Evolutionary conservation across 1,140 invertebrate genomes (phyloP).

Genomic region (Caerostris darwini): DNA sequence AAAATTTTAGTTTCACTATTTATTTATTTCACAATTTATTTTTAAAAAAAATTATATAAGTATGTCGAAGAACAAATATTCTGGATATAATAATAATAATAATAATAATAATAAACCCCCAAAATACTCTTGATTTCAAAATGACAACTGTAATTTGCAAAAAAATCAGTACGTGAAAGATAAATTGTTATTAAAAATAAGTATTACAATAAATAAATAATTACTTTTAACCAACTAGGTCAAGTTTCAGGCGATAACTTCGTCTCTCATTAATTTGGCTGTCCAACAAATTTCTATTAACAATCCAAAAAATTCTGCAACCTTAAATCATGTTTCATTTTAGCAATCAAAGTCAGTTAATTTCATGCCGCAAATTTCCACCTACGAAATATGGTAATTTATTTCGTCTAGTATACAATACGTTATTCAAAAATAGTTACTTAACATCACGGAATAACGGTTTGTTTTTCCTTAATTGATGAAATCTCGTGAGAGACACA

Average conservation of each 20-base stretch:
- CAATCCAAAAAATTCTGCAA: background rate
- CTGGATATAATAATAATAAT: no score
- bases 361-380: background rate
- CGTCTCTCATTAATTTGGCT: background rate
- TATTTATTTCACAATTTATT: no score
- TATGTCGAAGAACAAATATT: no score
- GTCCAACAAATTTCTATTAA: background rate
- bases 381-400: background rate
- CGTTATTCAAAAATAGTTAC: no score
- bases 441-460: background rate
- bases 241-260: constrained; percentile 5
- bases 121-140: no score
- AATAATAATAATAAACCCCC: no score
- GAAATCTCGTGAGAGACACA: background rate
- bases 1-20: no score
- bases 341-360: background rate
- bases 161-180: background rate
- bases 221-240: background rate
- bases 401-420: background rate
- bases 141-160: no score
- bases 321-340: background rate
- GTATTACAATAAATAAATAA: background rate
- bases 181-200: background rate
- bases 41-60: no score
- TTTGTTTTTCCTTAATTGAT: constrained; percentile 15